phyloP scores from a whole-genome alignment of 2,888 invertebrate genomes.

The Lycaena phlaeas region DNA sequence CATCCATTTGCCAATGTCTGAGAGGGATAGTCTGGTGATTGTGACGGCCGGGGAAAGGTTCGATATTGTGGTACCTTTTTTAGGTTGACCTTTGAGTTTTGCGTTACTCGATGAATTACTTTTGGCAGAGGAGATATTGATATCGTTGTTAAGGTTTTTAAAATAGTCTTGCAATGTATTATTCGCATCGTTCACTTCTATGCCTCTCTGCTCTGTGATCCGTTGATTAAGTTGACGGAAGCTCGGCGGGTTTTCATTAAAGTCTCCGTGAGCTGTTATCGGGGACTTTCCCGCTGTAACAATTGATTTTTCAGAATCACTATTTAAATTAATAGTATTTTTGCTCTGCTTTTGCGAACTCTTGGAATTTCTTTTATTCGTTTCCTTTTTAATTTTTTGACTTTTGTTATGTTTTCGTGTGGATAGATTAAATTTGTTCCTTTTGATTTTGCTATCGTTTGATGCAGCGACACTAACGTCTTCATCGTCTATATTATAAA shows the following conservation, averaged over 20 bases:
- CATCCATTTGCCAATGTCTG: slow-evolving; percentile 21
- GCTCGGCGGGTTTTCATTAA: slow-evolving; percentile 37
- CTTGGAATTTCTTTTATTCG: background rate
- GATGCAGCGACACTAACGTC: background rate
- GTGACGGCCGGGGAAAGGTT: slow-evolving; percentile 14
- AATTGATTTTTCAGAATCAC: slow-evolving; percentile 20
- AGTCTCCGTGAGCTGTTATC: slow-evolving; percentile 44
- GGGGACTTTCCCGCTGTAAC: slow-evolving; percentile 33
- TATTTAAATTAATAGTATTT: background rate
- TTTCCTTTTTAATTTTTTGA: background rate
- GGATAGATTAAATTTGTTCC: background rate
- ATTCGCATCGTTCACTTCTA: slow-evolving; percentile 34
- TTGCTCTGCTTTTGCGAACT: background rate
- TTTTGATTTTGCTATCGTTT: background rate
- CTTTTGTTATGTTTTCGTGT: background rate
- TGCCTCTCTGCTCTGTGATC: slow-evolving; percentile 29
- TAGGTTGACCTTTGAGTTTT: background rate
- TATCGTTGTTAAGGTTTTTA: slow-evolving; percentile 29
- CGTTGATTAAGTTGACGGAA: slow-evolving; percentile 27
- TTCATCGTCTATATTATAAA: background rate
- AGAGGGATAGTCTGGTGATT: slow-evolving; percentile 17
- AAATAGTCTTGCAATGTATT: slow-evolving; percentile 34
- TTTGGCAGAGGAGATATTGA: slow-evolving; percentile 12
- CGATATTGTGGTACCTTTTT: background rate
- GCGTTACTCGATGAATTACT: background rate